Base-by-base conservation (phyloP, 2,113 vertebrate genomes). In the Chamaetylas fuelleborni region DNA sequence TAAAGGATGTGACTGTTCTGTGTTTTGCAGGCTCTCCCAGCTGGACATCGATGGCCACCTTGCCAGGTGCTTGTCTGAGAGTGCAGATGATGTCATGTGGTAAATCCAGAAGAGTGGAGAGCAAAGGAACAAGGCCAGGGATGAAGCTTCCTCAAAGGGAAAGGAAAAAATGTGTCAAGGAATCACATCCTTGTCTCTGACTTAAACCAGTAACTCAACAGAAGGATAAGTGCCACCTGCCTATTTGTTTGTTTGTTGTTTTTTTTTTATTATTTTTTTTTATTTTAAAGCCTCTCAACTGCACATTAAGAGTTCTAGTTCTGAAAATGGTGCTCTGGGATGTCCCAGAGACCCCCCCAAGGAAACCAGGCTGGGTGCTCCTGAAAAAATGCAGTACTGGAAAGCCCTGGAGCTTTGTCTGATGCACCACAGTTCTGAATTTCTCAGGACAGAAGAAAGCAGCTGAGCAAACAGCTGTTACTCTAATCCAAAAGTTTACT, bases 31-130 rank as follows among this genome's bases (percentile, higher is more conserved):
- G 62, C 97, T 98, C 87, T 97, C 98, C 8, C 98, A 98, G 95
- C 80, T 98, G 97, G 99, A 99, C 47, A 86, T 98, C 3, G 99
- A 99, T 47, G 69, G 97, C 67, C 99, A 99, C 94, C 98, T 99
- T 6, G 99, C 99, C 22, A 98, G 98, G 95, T 99, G 99, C 97
- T 94, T 99, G 96, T 98, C 98, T 2, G 98, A 99, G 78, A 98
- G 98, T 29, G 96, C 98, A 0, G 98, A 98, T 22, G 99, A 99
- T 28, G 42, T 99, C 57, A 74, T 65, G 29, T 99, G 99, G 99
- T 99, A 96, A 99, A 84, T 8, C 9, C 51, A 65, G 67, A 36
- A 25, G 74, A 58, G 69, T 0, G 28, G 56, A 51, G 53, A 86
- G 29, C 66, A 24, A 53, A 90, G 79, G 40, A 69, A 22, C n/a